These are phyloP conservation scores for Bolborhynchus lineola DNA, from an alignment of 2,113 vertebrate species.

Conservation along the genomic window DNA sequence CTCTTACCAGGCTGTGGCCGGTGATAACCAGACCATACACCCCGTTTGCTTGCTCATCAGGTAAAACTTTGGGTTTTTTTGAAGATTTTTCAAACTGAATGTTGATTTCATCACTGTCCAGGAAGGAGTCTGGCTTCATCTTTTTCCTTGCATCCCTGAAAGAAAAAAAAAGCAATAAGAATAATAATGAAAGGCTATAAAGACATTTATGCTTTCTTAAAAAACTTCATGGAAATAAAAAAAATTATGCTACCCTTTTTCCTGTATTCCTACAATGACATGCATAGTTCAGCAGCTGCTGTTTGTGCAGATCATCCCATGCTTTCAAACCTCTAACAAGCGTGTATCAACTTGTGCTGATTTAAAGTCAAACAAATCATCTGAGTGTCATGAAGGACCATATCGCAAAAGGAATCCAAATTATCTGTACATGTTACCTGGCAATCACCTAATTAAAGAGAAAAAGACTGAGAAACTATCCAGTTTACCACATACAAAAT, in stretches of 20 bases:
- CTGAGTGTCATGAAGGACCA: neutral
- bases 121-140: constrained; percentile 79
- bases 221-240: neutral
- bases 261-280: neutral
- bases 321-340: neutral
- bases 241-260: neutral
- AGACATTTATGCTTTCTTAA: neutral
- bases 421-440: neutral
- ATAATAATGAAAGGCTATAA: neutral
- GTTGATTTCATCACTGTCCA: constrained; percentile 67
- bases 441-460: neutral
- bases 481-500: neutral
- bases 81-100: constrained; percentile 63
- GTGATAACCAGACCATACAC: constrained; percentile 88
- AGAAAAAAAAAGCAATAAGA: neutral
- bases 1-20: constrained; percentile 90
- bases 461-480: neutral
- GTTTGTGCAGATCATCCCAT: neutral
- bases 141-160: constrained; percentile 80
- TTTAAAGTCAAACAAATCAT: neutral
- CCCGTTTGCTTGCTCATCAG: constrained; percentile 83
- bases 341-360: neutral
- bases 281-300: neutral
- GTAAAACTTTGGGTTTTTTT: constrained; percentile 25
- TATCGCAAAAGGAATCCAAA: neutral